Evolutionary conservation across 1,140 invertebrate genomes (phyloP), one percentile per base, ranked within the genome.

Genomic region (Papilio xuthus): DNA sequence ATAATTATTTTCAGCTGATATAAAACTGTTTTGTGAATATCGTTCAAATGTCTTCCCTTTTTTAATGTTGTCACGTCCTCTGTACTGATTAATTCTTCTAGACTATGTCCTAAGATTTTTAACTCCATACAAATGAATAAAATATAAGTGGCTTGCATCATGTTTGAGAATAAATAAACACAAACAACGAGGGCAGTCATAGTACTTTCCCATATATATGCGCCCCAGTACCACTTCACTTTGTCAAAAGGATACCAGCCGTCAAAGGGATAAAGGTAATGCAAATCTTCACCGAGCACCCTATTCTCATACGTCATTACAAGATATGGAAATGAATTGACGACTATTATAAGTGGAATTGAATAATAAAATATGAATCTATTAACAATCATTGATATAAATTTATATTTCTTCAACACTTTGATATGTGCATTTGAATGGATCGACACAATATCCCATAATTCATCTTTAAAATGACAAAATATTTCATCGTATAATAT

Each of bases 191-290:
- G 53, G 8, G 85, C 84, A 8, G 92, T 93, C 86, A 91, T 91
- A 10, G 85, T 84, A 70, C 90, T 86, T 78, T 93, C 90, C 90
- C 90, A 93, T 28, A 86, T 67, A 50, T 92, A 92, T 4, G 80
- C 87, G 23, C 78, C 42, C n/a, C 82, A 83, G 70, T 91, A 93
- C 85, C 85, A 91, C 47, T 89, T 81, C 2, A 88, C 75, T 78
- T 91, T 91, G 74, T 93, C 86, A 69, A 93, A 92, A 37, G 91
- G 91, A 79, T 93, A 93, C 91, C 91, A 93, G 12, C 86, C 90
- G 67, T 93, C 90, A 44, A 89, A 90, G 2, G 91, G 91, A 71
- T 89, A 92, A 13, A 89, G 82, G 78, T 88, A 85, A 53, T 87
- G 78, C 37, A 80, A 78, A 18, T 87, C 83, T 20, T 85, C 82